Percentiles rank a stretch among this genome's conserved stretches.
phyloP scores from a whole-genome alignment of 1,140 invertebrate genomes.

The Saxidomus purpurata region DNA sequence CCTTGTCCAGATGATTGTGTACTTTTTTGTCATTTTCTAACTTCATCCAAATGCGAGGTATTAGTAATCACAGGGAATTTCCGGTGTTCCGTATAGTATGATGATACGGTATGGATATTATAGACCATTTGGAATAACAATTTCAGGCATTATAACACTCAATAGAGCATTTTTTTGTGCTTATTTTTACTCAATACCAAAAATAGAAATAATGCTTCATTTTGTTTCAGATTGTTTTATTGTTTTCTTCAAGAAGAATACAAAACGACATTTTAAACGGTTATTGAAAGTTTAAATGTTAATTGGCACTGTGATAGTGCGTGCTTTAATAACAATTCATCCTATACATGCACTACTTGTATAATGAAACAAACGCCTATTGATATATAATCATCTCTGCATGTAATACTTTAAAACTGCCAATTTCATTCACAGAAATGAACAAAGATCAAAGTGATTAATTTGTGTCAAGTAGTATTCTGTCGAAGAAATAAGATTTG shows the following conservation, averaged over 20 bases:
- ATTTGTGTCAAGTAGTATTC: too few species aligned
- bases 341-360: background rate
- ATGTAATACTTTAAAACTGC: background rate
- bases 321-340: background rate
- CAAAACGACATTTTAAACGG: too few species aligned
- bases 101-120: background rate
- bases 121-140: background rate
- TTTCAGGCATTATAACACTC: background rate
- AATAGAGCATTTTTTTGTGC: background rate
- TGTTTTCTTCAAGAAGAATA: too few species aligned
- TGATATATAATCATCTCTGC: background rate
- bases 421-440: background rate
- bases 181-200: too few species aligned
- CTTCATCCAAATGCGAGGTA: too few species aligned
- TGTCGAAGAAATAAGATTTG: too few species aligned
- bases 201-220: too few species aligned
- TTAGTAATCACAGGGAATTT: background rate
- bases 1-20: conserved; percentile 19
- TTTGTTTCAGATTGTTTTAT: too few species aligned
- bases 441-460: conserved; percentile 89
- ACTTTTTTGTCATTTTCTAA: background rate
- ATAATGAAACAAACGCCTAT: background rate
- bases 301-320: background rate
- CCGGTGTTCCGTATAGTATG: background rate
- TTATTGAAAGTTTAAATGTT: background rate